Conservation (phyloP, 2,113 vertebrate genomes). For the Oryzias celebensis region DNA sequence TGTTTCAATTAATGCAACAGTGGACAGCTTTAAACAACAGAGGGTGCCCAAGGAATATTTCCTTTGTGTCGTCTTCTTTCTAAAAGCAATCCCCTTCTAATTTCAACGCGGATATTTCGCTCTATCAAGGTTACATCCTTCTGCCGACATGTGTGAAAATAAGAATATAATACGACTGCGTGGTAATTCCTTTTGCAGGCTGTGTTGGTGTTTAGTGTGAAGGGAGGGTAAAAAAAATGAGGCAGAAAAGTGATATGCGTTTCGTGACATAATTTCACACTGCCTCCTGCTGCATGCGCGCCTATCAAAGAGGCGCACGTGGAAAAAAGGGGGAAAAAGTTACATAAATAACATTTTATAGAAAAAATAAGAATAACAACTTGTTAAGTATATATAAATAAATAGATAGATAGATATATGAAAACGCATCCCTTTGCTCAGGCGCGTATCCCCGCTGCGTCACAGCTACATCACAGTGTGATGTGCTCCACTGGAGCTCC, state of each 20-base stretch:
- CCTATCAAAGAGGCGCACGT: slow-evolving; percentile 4
- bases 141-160: slow-evolving; percentile 1
- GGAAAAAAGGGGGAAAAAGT: background rate
- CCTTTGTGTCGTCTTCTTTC: slow-evolving; percentile 18
- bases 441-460: slow-evolving; percentile 7
- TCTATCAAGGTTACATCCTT: slow-evolving; percentile 8
- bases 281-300: background rate
- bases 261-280: slow-evolving; percentile 8
- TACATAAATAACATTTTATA: slow-evolving; percentile 1
- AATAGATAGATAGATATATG: background rate
- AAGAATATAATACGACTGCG: background rate
- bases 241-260: slow-evolving; percentile 11
- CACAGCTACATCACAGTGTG: slow-evolving; percentile 37
- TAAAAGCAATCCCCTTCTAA: slow-evolving; percentile 3
- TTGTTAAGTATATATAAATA: slow-evolving; percentile 10
- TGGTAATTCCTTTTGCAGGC: slow-evolving; percentile 3
- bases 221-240: background rate
- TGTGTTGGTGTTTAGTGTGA: slow-evolving; percentile 1
- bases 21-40: slow-evolving; percentile 29
- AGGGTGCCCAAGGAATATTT: slow-evolving; percentile 17
- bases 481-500: slow-evolving; percentile 33
- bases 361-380: background rate
- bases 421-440: background rate
- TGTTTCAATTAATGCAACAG: slow-evolving; percentile 47
- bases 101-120: slow-evolving; percentile 4